Percentiles rank a stretch among this genome's conserved stretches.
Conservation (phyloP, 2,888 invertebrate species). For the Leucozona laternaria region DNA sequence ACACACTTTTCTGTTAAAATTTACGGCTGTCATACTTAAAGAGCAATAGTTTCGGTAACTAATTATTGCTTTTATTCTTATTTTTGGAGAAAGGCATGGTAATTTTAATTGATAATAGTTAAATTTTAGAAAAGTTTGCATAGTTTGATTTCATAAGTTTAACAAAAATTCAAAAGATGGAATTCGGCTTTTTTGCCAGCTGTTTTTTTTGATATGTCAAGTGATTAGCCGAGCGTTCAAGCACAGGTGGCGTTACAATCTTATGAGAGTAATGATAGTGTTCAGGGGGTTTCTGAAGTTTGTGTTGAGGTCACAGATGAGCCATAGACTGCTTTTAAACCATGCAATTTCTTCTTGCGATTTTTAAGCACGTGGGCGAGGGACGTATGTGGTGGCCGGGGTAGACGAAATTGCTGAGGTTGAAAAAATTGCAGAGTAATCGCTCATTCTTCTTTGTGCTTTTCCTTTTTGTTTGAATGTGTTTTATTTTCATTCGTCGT, state of each 20-base stretch:
- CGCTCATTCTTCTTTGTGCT: too few relatives aligned
- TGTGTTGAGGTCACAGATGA: too few relatives aligned
- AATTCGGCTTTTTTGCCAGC: slow-evolving; percentile 28
- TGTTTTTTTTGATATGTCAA: slow-evolving; percentile 24
- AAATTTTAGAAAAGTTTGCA: slow-evolving; percentile 64
- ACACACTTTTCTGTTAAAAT: background rate
- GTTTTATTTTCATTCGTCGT: too few relatives aligned
- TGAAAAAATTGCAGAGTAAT: too few relatives aligned
- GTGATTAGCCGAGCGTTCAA: background rate
- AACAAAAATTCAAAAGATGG: too few relatives aligned
- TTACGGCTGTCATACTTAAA: slow-evolving; percentile 35
- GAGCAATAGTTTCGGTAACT: slow-evolving; percentile 26
- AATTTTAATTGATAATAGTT: slow-evolving; percentile 37
- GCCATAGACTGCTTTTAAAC: too few relatives aligned
- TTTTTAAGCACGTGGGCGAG: too few relatives aligned
- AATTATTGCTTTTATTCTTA: slow-evolving; percentile 1
- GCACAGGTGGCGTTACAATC: background rate
- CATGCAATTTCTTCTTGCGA: too few relatives aligned
- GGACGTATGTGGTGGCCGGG: too few relatives aligned
- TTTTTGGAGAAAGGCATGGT: slow-evolving; percentile 30
- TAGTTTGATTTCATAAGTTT: slow-evolving; percentile 3
- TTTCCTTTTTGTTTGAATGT: too few relatives aligned
- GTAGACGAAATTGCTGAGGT: too few relatives aligned
- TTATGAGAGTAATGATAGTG: background rate
- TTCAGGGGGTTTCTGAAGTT: background rate